phyloP scores from a whole-genome alignment of 2,113 vertebrate species.

The Zapus hudsonius region DNA sequence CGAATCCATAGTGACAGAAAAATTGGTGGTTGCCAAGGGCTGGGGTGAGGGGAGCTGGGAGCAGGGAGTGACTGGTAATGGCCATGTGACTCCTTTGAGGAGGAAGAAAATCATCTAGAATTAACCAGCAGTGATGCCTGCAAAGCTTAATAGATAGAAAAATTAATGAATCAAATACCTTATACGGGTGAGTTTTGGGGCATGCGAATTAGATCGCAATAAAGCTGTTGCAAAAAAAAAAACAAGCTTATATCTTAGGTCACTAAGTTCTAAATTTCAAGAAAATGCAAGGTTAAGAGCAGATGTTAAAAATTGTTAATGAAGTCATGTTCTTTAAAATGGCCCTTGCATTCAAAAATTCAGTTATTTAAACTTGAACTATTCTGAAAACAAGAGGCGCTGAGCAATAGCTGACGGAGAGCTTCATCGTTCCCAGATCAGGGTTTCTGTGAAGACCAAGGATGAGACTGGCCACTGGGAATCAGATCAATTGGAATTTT shows the following conservation, averaged over 20 bases:
- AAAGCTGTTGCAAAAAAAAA: constrained; percentile 1
- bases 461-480: constrained; percentile 49
- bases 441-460: constrained; percentile 59
- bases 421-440: constrained; percentile 51
- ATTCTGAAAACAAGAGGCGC: constrained; percentile 2
- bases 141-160: constrained; percentile 5
- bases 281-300: constrained; percentile 23
- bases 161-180: neutral
- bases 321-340: constrained; percentile 41
- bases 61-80: neutral
- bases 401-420: constrained; percentile 54
- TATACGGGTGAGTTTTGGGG: neutral
- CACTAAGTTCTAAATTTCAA: constrained; percentile 29
- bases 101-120: constrained; percentile 25
- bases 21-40: neutral
- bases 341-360: constrained; percentile 46
- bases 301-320: constrained; percentile 38
- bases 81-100: neutral
- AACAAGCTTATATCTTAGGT: neutral
- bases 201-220: constrained; percentile 24
- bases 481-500: constrained; percentile 71
- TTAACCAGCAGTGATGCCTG: neutral
- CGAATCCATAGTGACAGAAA: neutral
- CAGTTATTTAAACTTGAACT: constrained; percentile 43
- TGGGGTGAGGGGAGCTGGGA: neutral